Evolutionary conservation across 2,113 vertebrate genomes (phyloP), one percentile per base, ranked within the genome.

Genomic region (Grallaria varia): DNA sequence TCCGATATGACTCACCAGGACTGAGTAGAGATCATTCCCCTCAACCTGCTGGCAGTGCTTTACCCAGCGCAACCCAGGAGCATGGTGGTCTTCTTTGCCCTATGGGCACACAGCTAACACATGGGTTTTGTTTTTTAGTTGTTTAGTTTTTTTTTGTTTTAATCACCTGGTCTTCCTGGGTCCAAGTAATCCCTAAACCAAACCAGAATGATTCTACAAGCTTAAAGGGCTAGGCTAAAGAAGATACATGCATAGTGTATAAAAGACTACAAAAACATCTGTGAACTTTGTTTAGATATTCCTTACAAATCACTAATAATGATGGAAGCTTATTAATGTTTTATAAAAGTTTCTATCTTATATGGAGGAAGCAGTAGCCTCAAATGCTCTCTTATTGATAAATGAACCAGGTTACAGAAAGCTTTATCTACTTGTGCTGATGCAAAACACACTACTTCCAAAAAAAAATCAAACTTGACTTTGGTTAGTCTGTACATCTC

Each of bases 291-390:
- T 88, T 93, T 94, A 96, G 94, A 89, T 53, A 86, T 78, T 96
- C 90, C 82, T 89, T 95, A 80, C 56, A 72, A 96, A 21, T 95
- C 64, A 95, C 69, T 93, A 97, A 47, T 86, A 89, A 92, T 75
- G 91, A 92, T 18, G 31, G 28, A 94, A 76, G 44, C 40, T 91
- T 94, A 90, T 81, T 77, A 84, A 80, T 81, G 62, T 55, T 94
- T 97, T 93, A 97, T 85, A 95, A 97, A 97, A 90, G 73, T 76
- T 93, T 94, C 94, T 96, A 87, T 83, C 71, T 84, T 96, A 87
- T 77, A 91, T 50, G 58, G 77, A 96, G 84, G 84, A 97, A 96
- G 84, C 35, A 86, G 60, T 19, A 85, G 71, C 79, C 94, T 94
- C 94, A 97, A 97, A 97, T 59, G 77, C 55, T 97, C 72, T 95